Evolutionary conservation across 2,113 vertebrate species (phyloP).

Genomic region (Polyodon spathula): DNA sequence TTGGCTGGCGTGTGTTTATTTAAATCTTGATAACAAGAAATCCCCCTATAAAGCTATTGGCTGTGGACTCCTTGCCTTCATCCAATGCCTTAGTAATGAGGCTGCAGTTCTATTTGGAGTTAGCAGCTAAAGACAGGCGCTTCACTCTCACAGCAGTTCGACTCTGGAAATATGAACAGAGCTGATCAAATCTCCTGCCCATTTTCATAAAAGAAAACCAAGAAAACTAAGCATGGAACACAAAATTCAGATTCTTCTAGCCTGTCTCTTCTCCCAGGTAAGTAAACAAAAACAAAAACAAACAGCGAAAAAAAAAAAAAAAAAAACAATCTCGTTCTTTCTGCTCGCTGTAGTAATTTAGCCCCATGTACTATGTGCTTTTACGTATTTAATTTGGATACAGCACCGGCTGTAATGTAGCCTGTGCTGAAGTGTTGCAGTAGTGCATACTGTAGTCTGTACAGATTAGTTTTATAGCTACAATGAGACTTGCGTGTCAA

Average conservation of each 20-base stretch:
- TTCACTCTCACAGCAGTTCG: conserved; percentile 72
- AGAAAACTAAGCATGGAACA: conserved; percentile 63
- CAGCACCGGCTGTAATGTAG: too few species aligned
- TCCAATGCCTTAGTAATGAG: conserved; percentile 86
- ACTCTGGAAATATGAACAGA: conserved; percentile 98
- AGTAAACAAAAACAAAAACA: conserved; percentile 29
- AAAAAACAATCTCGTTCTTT: background rate
- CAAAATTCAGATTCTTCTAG: conserved; percentile 69
- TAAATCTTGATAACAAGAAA: too few species aligned
- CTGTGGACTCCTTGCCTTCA: conserved; percentile 79
- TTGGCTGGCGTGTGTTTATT: too few species aligned
- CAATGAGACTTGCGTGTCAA: too few species aligned
- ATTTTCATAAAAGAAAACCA: conserved; percentile 71
- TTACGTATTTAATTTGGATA: too few species aligned
- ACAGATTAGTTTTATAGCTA: too few species aligned
- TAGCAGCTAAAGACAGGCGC: conserved; percentile 79
- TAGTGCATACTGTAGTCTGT: too few species aligned
- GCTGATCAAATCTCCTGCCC: conserved; percentile 79
- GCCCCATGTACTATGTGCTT: too few species aligned
- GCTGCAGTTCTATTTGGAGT: conserved; percentile 94
- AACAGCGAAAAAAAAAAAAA: background rate
- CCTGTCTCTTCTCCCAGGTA: conserved; percentile 90
- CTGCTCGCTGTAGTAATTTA: too few species aligned
- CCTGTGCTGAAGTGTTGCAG: too few species aligned
- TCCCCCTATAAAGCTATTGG: conserved; percentile 90